Percentiles rank a stretch among this genome's conserved stretches.
These are phyloP conservation scores for Drosophila ambigua DNA, from an alignment of 1,140 invertebrate species.

Conservation along the genomic window DNA sequence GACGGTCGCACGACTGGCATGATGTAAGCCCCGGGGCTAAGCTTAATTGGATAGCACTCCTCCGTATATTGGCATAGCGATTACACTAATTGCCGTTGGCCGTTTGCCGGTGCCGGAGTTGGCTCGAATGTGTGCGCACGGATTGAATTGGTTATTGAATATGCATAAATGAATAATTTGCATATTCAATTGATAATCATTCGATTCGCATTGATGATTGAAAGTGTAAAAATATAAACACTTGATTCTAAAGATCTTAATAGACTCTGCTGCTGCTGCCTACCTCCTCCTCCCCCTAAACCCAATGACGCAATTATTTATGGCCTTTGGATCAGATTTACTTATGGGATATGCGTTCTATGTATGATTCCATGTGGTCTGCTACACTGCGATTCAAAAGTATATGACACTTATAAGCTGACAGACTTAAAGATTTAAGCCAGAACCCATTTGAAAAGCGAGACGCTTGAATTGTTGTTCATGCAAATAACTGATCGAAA, in stretches of 20 bases:
- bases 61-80: conserved; percentile 43
- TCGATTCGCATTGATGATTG: neutral
- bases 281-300: no score
- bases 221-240: conserved; percentile 31
- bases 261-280: neutral
- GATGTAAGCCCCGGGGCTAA: conserved; percentile 53
- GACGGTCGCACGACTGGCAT: conserved; percentile 16
- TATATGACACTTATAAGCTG: no score
- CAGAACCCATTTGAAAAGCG: no score
- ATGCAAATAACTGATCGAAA: no score
- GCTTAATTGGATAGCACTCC: conserved; percentile 55
- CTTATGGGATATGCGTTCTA: neutral
- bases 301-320: conserved; percentile 3
- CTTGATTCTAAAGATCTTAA: conserved; percentile 23
- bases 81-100: conserved; percentile 45
- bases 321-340: neutral
- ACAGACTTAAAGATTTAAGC: no score
- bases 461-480: no score
- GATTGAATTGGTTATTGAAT: conserved; percentile 31
- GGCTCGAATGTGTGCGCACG: conserved; percentile 17
- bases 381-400: no score
- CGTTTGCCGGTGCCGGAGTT: conserved; percentile 22
- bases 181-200: conserved; percentile 33
- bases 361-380: no score
- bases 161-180: conserved; percentile 37